Evolutionary conservation across 1,140 invertebrate species (phyloP).

Genomic region (Drosophila melanica): DNA sequence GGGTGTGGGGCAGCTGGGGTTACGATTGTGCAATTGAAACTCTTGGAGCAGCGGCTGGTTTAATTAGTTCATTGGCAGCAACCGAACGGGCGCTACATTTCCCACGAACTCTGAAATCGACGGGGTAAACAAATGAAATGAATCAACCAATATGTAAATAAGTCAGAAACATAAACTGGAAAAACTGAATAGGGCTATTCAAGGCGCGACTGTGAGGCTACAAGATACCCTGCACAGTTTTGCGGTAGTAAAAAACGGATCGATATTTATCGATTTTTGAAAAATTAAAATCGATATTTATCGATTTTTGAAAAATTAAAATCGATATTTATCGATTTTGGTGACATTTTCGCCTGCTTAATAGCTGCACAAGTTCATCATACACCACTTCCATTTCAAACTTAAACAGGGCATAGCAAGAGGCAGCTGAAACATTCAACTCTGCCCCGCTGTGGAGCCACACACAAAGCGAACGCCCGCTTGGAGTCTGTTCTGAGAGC

Average conservation of each 20-base stretch:
- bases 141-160: slow-evolving; percentile 66
- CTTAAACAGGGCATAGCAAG: background rate
- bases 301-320: no score
- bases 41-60: slow-evolving; percentile 40
- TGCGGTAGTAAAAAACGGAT: background rate
- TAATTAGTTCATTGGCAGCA: slow-evolving; percentile 78
- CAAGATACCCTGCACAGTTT: background rate
- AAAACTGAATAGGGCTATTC: slow-evolving; percentile 5
- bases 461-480: slow-evolving; percentile 13
- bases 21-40: slow-evolving; percentile 54
- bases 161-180: slow-evolving; percentile 16
- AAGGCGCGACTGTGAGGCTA: background rate
- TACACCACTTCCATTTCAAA: no score
- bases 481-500: slow-evolving; percentile 16
- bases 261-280: background rate
- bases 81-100: slow-evolving; percentile 59
- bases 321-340: no score
- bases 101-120: slow-evolving; percentile 61
- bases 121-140: slow-evolving; percentile 75
- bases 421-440: slow-evolving; percentile 11
- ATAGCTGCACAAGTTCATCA: no score
- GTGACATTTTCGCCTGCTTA: no score
- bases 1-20: background rate
- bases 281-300: no score
- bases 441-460: slow-evolving; percentile 27